A percentile compares a stretch with the other conserved stretches of the same genome.
phyloP scores from a whole-genome alignment of 2,888 invertebrate genomes.

The Ormyrus nitidulus region DNA sequence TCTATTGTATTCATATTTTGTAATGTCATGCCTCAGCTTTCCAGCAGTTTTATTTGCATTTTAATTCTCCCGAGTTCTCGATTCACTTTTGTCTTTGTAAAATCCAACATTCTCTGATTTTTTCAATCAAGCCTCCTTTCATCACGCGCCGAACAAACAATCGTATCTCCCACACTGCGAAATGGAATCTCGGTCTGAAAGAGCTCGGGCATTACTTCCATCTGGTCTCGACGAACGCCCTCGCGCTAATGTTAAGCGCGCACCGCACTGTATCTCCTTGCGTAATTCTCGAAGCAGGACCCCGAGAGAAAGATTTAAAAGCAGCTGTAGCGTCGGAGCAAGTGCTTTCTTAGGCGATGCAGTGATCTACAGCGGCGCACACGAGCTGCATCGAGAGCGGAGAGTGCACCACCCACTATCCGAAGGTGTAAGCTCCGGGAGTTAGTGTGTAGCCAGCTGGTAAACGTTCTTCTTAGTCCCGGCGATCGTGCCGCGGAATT shows the following conservation, averaged over 20 bases:
- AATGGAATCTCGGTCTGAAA: too few species aligned
- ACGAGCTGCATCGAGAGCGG: background rate
- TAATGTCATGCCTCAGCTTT: too few species aligned
- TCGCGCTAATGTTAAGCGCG: constrained; percentile 4
- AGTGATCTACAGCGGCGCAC: constrained; percentile 29
- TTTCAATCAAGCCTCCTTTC: background rate
- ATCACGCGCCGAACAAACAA: background rate
- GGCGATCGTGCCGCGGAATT: constrained; percentile 47
- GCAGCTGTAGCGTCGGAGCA: constrained; percentile 2
- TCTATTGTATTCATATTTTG: too few species aligned
- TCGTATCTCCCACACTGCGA: background rate
- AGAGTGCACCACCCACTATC: background rate
- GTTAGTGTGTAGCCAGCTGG: constrained; percentile 29
- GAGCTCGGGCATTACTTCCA: too few species aligned
- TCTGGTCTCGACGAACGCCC: background rate
- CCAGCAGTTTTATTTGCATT: too few species aligned
- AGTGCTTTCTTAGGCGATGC: constrained; percentile 40
- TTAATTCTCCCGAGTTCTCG: too few species aligned
- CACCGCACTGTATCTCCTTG: background rate
- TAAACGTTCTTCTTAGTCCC: constrained; percentile 41
- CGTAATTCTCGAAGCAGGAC: constrained; percentile 19
- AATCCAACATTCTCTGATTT: too few species aligned
- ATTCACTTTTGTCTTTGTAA: too few species aligned
- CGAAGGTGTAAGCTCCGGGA: background rate
- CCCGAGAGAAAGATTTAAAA: constrained; percentile 23